Evolutionary conservation across 2,797 vertebrate genomes (phyloP), one percentile per base, ranked within the genome.

Genomic region (Poeciliopsis gracilis): DNA sequence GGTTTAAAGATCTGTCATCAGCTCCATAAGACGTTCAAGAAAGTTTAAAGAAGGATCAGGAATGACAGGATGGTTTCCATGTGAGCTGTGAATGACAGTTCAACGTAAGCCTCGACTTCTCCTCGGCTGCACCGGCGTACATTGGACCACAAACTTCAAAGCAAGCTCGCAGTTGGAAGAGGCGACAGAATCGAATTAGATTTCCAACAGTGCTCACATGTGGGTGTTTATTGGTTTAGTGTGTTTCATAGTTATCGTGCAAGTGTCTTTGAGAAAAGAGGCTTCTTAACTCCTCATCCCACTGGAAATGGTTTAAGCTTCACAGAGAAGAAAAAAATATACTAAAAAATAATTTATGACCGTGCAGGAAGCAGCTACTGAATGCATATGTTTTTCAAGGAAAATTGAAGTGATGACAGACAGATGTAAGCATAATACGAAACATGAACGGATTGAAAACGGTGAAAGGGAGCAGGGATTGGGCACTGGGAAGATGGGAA

Each of bases 161-260:
- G 85, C 51, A 80, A 78, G 79, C 38, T 38, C 73, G 4, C 77
- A 84, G 80, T 77, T 25, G 38, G 82, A 70, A 28, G 88, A 89
- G 72, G 61, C 46, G 71, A 80, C 85, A 86, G 89, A 89, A 86
- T 87, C 76, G 86, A 87, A 90, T 87, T 82, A 86, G 85, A 92
- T 90, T 88, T 81, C 88, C 87, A 78, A 84, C 82, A 83, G 78
- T 16, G 49, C 81, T 82, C 79, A 45, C 82, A 82, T 76, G 81
- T 76, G 80, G 82, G 69, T 77, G 84, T 84, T 89, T 78, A 90
- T 89, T 73, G 82, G 83, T 87, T 92, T 84, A 84, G 78, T 75
- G 72, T 82, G 86, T 91, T 91, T 91, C 79, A 89, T 83, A 88
- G 74, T 83, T 84, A 63, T 83, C 78, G 83, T 73, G 71, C 70